Conservation (phyloP, 35 echinoderm and acorn worm species). For the Ophiothrix spiculata region DNA sequence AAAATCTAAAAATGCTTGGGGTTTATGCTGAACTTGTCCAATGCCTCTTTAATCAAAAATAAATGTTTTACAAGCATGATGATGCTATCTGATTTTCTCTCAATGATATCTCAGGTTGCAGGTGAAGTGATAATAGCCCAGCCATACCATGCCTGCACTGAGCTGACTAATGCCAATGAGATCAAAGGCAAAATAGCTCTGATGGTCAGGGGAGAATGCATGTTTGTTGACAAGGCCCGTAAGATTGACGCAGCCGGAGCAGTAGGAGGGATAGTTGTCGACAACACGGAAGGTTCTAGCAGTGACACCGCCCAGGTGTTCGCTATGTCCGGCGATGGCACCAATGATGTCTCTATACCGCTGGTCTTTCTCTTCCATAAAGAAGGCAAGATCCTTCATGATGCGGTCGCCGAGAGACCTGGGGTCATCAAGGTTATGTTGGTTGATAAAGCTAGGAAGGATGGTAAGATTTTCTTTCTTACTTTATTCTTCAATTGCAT, state of each 20-base stretch:
- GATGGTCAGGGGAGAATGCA: constrained; percentile 71
- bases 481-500: no score
- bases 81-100: no score
- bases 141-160: constrained; percentile 60
- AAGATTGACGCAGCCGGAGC: constrained; percentile 68
- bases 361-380: constrained; percentile 87
- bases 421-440: constrained; percentile 50
- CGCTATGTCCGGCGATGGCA: constrained; percentile 96
- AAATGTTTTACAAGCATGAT: no score
- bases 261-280: constrained; percentile 75
- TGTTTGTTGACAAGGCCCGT: constrained; percentile 95
- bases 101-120: constrained; percentile 45
- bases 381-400: constrained; percentile 68
- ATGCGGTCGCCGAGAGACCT: constrained; percentile 47
- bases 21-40: no score
- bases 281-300: constrained; percentile 67
- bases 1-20: no score
- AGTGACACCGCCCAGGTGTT: constrained; percentile 71
- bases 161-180: constrained; percentile 38
- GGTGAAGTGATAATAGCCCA: constrained; percentile 62
- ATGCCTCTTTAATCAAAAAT: no score
- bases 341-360: constrained; percentile 66
- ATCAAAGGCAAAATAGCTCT: constrained; percentile 63
- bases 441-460: constrained; percentile 62
- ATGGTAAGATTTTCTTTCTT: constrained; percentile 46